These are phyloP conservation scores for Girardinichthys multiradiatus DNA, from an alignment of 2,113 vertebrate genomes.

Conservation along the genomic window DNA sequence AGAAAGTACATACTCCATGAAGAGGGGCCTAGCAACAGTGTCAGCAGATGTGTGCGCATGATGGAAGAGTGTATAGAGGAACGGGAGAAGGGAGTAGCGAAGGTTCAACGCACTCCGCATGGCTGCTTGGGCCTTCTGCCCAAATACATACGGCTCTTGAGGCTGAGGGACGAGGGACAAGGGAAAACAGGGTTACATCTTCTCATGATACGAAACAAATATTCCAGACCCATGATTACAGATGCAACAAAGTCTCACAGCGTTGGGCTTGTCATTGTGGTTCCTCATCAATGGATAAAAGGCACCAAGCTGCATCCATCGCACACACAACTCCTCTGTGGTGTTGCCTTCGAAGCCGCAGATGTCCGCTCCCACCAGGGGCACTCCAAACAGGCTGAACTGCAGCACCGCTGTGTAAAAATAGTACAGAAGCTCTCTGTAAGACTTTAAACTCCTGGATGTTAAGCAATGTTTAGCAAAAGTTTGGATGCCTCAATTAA, in stretches of 20 bases:
- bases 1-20: conserved; percentile 86
- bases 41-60: conserved; percentile 83
- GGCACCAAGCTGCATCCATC: conserved; percentile 95
- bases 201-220: conserved; percentile 41
- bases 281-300: conserved; percentile 99
- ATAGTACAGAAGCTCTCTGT: conserved; percentile 3
- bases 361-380: conserved; percentile 90
- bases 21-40: conserved; percentile 90
- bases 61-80: conserved; percentile 94
- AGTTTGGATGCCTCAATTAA: background rate
- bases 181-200: conserved; percentile 40
- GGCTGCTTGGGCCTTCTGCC: conserved; percentile 83
- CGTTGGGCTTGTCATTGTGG: conserved; percentile 84
- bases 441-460: background rate
- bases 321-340: conserved; percentile 90
- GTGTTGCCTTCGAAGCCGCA: conserved; percentile 91
- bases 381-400: conserved; percentile 90
- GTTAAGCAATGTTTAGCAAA: background rate
- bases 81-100: conserved; percentile 90
- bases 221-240: background rate
- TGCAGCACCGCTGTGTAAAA: conserved; percentile 83
- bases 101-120: conserved; percentile 85
- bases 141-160: conserved; percentile 91
- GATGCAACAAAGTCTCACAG: conserved; percentile 76
- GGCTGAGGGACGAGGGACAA: conserved; percentile 78